These are phyloP conservation scores for Charaxes varanes DNA, from an alignment of 1,140 invertebrate species.

Conservation along the genomic window DNA sequence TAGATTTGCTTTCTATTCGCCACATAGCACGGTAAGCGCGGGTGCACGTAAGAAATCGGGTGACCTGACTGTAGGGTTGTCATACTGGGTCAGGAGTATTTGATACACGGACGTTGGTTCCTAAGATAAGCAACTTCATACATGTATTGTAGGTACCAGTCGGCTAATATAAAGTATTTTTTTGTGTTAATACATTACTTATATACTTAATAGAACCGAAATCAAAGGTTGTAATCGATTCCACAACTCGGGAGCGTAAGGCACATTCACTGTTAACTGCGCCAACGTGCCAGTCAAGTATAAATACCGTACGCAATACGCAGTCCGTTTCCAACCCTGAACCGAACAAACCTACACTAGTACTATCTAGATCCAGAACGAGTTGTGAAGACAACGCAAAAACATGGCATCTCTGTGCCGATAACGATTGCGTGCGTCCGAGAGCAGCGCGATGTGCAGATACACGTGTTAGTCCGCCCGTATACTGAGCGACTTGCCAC, in stretches of 20 bases:
- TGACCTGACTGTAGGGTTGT: conserved; percentile 5
- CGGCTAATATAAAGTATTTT: too few species aligned
- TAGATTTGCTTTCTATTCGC: conserved; percentile 18
- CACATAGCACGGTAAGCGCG: conserved; percentile 9
- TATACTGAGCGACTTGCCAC: not conserved
- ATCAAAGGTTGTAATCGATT: too few species aligned
- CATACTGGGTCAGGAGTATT: too few species aligned
- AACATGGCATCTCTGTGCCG: conserved; percentile 2
- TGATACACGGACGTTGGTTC: too few species aligned
- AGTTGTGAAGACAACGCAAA: conserved; percentile 2
- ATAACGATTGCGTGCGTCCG: conserved; percentile 7
- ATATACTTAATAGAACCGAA: too few species aligned
- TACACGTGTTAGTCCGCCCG: not conserved
- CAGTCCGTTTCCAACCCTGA: not conserved
- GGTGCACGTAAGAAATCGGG: conserved; percentile 9
- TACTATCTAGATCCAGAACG: not conserved
- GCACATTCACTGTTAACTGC: too few species aligned
- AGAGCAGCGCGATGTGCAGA: not conserved
- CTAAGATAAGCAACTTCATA: too few species aligned
- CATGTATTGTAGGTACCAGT: too few species aligned
- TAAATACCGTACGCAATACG: not conserved
- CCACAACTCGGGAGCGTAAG: too few species aligned
- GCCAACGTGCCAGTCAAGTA: too few species aligned
- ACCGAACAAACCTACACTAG: conserved; percentile 1
- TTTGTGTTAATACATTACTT: too few species aligned